Percentiles rank a stretch among this genome's conserved stretches.
phyloP scores from a whole-genome alignment of 2,888 invertebrate genomes.

The Acanthosepion lycidas region DNA sequence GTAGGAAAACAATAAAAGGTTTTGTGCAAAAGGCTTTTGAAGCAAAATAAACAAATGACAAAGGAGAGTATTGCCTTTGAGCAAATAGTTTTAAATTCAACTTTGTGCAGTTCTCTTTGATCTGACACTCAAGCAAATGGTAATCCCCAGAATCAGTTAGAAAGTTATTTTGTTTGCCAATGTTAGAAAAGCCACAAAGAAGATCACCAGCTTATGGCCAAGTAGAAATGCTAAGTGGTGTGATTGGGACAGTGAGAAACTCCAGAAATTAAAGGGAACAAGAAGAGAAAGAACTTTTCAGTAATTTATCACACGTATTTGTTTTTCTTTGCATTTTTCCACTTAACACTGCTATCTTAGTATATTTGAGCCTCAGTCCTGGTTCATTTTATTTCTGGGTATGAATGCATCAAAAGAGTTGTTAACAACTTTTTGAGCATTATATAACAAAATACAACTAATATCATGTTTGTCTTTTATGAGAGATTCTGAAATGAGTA shows the following conservation, averaged over 20 bases:
- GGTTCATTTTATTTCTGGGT: too few relatives aligned
- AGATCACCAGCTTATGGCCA: background rate
- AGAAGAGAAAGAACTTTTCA: background rate
- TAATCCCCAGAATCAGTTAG: background rate
- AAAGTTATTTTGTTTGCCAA: background rate
- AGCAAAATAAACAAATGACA: background rate
- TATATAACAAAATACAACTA: too few relatives aligned
- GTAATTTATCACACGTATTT: background rate
- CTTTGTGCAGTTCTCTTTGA: constrained; percentile 2
- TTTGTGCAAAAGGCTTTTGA: background rate
- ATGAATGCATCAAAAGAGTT: too few relatives aligned
- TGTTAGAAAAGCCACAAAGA: constrained; percentile 8
- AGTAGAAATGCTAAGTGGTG: background rate
- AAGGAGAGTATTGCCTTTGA: background rate
- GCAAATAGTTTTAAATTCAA: background rate
- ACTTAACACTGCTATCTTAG: background rate
- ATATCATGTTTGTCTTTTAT: too few relatives aligned
- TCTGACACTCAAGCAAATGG: background rate
- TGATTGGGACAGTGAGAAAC: background rate
- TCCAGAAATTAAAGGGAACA: background rate
- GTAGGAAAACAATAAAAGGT: background rate
- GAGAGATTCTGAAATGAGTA: too few relatives aligned
- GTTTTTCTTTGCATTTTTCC: background rate
- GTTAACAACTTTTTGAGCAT: too few relatives aligned
- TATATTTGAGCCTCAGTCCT: too few relatives aligned